Conservation (phyloP, 2,888 invertebrate species). For the Acanthosoma haemorrhoidale region DNA sequence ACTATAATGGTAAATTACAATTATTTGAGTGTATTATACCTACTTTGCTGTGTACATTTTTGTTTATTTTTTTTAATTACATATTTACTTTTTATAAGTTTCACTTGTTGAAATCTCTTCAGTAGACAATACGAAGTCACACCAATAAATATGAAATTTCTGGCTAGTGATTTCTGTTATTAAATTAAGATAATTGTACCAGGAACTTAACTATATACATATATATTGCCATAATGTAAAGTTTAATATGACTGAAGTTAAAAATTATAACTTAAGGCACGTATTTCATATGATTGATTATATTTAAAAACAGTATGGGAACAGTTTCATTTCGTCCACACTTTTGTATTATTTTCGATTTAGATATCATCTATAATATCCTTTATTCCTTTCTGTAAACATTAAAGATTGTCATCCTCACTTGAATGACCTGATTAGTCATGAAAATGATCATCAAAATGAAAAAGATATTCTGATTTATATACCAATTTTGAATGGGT, state of each 20-base stretch:
- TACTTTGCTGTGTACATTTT: too few species aligned
- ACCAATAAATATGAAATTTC: slow-evolving; percentile 8
- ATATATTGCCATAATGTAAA: background rate
- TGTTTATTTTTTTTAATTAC: background rate
- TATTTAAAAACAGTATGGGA: slow-evolving; percentile 5
- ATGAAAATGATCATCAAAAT: too few species aligned
- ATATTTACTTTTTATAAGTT: background rate
- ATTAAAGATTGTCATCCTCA: too few species aligned
- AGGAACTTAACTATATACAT: background rate
- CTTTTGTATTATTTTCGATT: background rate
- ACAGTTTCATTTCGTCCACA: slow-evolving; percentile 26
- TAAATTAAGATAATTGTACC: background rate
- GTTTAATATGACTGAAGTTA: background rate
- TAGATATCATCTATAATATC: too few species aligned
- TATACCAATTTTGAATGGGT: too few species aligned
- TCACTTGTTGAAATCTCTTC: slow-evolving; percentile 3
- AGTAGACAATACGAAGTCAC: slow-evolving; percentile 1
- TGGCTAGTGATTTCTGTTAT: slow-evolving; percentile 10
- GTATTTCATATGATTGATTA: background rate
- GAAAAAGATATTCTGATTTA: too few species aligned
- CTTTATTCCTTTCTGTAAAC: too few species aligned
- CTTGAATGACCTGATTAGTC: too few species aligned
- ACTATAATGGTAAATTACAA: background rate
- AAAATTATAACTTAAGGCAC: background rate
- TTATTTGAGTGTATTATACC: background rate